Base-by-base conservation (phyloP, 2,888 invertebrate species). In the Netelia fuscicornis region DNA sequence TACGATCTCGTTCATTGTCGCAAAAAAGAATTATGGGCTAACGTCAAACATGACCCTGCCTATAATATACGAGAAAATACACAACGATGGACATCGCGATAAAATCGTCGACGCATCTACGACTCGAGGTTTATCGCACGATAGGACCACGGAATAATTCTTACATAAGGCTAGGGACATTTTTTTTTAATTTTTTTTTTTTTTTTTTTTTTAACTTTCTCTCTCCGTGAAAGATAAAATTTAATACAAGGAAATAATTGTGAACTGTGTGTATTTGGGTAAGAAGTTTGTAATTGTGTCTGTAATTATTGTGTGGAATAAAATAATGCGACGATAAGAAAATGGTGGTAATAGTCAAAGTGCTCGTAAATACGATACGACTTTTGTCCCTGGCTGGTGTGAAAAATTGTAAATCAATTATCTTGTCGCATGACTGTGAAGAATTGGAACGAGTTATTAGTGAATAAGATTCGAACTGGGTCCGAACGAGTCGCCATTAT, bases 331-430 rank as follows among this genome's bases (percentile, higher is more conserved):
- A 5, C 8, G 37, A 37, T 37, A 37, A 37, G 37, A 25, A 52
- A 70, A 62, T 70, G 20, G 60, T 70, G 60, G 62, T 70, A 54
- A 78, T 10, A 62, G 5, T 13, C 25, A 10, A 5, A 10, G 8
- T 6, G 25, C 11, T 48, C 64, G 62, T n/a, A 64, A 71, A 20
- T 70, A 37, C 67, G 42, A 44, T 56, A 71, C 56, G 37, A 71
- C 11, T 37, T 48, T 68, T 48, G 52, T 65, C 23, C 37, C 67
- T 25, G 62, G 20, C 42, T 8, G n/a, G 64, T 75, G 44, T 70
- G 72, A 64, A 79, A 71, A 79, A 83, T 83, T 62, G 54, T 75
- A 64, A 79, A 75, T 83, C 44, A 62, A 83, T 80, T 56, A 44
- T 72, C 44, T 20, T 9, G 17, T 74, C 48, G 78, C 68, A 79